These are phyloP conservation scores for Falcunculus frontatus DNA, from an alignment of 2,113 vertebrate species.

Conservation along the genomic window DNA sequence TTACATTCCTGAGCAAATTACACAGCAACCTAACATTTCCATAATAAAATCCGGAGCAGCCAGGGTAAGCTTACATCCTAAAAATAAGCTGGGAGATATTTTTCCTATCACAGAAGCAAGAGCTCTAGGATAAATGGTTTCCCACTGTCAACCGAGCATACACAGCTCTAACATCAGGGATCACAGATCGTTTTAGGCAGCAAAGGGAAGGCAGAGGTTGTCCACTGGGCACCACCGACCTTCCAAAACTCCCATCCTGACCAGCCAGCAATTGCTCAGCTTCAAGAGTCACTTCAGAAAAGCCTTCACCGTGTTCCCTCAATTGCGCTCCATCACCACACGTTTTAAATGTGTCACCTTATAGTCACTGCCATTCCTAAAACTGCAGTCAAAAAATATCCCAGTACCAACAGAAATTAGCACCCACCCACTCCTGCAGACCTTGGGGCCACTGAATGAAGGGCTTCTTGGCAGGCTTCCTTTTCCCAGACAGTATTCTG, in stretches of 20 bases:
- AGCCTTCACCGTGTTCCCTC: neutral
- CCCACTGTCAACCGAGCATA: fast-evolving
- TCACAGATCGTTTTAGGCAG: neutral
- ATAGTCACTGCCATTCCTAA: neutral
- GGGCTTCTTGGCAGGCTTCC: neutral
- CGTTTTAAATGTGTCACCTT: neutral
- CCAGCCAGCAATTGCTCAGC: fast-evolving
- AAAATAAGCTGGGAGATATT: neutral
- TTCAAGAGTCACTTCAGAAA: neutral
- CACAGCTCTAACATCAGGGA: fast-evolving
- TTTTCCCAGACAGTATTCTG: neutral
- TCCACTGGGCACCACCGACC: neutral
- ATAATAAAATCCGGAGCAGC: neutral
- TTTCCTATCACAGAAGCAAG: neutral
- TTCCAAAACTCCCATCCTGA: neutral
- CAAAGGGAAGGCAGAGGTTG: fast-evolving
- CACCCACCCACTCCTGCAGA: neutral
- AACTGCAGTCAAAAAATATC: neutral
- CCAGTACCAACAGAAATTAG: neutral
- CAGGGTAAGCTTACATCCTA: neutral
- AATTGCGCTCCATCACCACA: fast-evolving
- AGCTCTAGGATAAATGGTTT: neutral
- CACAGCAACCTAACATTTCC: neutral
- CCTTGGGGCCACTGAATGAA: fast-evolving
- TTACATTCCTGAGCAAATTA: neutral